Evolutionary conservation across 2,797 vertebrate genomes (phyloP).

Genomic region (Schizopygopsis malacanthus): DNA sequence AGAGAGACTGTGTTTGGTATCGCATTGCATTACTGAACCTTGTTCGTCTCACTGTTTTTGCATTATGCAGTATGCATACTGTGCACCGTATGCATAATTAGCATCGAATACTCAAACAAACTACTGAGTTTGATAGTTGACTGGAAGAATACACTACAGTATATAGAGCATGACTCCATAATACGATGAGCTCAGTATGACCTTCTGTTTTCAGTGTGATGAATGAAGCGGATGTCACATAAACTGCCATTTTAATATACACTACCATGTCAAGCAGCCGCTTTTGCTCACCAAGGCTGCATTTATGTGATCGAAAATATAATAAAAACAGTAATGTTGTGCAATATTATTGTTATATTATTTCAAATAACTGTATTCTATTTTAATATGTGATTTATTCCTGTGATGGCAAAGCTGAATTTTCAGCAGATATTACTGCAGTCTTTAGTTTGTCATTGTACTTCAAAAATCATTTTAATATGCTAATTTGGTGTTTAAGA

Average conservation of each 20-base stretch:
- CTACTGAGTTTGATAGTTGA: neutral
- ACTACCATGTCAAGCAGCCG: neutral
- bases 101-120: neutral
- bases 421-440: neutral
- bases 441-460: neutral
- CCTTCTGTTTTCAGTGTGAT: neutral
- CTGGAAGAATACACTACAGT: neutral
- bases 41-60: neutral
- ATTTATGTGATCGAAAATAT: neutral
- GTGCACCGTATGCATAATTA: neutral
- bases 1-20: neutral
- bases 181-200: neutral
- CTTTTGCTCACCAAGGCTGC: neutral
- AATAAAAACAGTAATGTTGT: neutral
- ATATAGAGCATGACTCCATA: neutral
- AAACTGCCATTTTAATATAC: neutral
- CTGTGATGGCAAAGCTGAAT: neutral
- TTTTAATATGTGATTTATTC: neutral
- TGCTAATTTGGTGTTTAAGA: neutral
- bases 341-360: neutral
- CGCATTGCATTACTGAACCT: neutral
- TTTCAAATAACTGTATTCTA: neutral
- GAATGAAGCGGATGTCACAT: neutral
- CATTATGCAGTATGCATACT: neutral
- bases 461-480: neutral